A percentile compares a stretch with the other conserved stretches of the same genome.
Evolutionary conservation across 2,797 vertebrate species (phyloP).

Genomic region (Malurus leucopterus): DNA sequence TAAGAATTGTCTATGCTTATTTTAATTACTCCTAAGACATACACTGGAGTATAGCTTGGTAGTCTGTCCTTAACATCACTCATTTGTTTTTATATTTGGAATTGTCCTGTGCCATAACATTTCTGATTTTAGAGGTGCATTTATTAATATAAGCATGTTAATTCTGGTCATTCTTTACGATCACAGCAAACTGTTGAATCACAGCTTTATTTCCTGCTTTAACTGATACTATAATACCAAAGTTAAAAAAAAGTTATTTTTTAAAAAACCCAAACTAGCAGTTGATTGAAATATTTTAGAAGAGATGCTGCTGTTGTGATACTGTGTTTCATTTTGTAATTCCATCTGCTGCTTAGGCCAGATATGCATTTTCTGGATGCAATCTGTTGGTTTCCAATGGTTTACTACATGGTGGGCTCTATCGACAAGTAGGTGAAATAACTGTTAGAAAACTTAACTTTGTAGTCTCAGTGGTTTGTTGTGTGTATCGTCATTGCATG

Average conservation of each 20-base stretch:
- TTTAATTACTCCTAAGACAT: not conserved
- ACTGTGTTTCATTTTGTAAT: constrained; percentile 78
- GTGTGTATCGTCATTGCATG: constrained; percentile 67
- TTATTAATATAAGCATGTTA: not conserved
- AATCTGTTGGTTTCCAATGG: constrained; percentile 92
- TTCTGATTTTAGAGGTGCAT: constrained; percentile 50
- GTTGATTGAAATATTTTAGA: constrained; percentile 46
- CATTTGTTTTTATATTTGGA: not conserved
- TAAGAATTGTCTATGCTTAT: not conserved
- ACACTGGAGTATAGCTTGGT: not conserved
- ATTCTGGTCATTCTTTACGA: not conserved
- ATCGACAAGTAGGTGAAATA: constrained; percentile 87
- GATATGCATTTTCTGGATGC: constrained; percentile 91
- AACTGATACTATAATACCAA: not conserved
- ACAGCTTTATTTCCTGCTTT: not conserved
- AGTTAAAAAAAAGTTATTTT: not conserved
- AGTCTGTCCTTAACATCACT: not conserved
- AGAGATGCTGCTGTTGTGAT: constrained; percentile 68
- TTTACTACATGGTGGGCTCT: constrained; percentile 90
- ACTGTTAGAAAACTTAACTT: constrained; percentile 58
- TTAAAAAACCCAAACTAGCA: not conserved
- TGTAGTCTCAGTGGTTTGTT: constrained; percentile 66
- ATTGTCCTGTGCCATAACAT: constrained; percentile 49
- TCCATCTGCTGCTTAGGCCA: constrained; percentile 81
- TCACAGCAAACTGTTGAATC: not conserved